Evolutionary conservation across 2,113 vertebrate species (phyloP), one percentile per base, ranked within the genome.

Genomic region (Nothoprocta perdicaria): DNA sequence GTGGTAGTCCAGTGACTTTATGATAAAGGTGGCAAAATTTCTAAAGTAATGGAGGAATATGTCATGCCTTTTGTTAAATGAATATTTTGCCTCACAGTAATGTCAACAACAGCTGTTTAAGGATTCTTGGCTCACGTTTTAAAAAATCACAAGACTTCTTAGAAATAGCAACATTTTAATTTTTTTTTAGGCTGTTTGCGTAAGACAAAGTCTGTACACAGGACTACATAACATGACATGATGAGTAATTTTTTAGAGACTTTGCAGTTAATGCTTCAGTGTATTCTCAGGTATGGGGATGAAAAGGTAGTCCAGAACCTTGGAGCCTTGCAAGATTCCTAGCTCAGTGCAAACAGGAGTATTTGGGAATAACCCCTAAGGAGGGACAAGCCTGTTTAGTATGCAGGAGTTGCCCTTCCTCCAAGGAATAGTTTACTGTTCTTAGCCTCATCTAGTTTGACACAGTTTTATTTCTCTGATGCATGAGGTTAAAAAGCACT

Each of bases 91-190:
- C 41, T 90, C 19, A 26, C 73, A 46, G 43, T 84, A 74, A 52
- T 92, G 94, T 91, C 73, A 75, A 46, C 46, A 65, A 71, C 52
- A 91, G 29, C 76, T 84, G 3, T 84, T 91, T 80, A 61, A 52
- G 83, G 87, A 80, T 62, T 91, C 58, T 69, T 86, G 73, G 24
- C 43, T 83, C 13, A 21, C 13, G 23, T 94, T 90, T 38, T 43
- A 89, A 23, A 57, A 65, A 81, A 46, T 83, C 79, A 78, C 31
- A 71, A 86, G 79, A 61, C 13, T 50, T 35, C 40, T 71, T 75
- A 83, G 77, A 92, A 88, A 40, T 40, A 72, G n/a, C 57, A 52
- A 48, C 26, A n/a, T 86, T 78, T 89, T n/a, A 65, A 45, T 55
- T 8, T 82, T 27, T 83, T 84, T 80, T 60, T 62, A 31, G 17